These are phyloP conservation scores for Ornithoptera alexandrae DNA, from an alignment of 2,888 invertebrate genomes.

Conservation along the genomic window DNA sequence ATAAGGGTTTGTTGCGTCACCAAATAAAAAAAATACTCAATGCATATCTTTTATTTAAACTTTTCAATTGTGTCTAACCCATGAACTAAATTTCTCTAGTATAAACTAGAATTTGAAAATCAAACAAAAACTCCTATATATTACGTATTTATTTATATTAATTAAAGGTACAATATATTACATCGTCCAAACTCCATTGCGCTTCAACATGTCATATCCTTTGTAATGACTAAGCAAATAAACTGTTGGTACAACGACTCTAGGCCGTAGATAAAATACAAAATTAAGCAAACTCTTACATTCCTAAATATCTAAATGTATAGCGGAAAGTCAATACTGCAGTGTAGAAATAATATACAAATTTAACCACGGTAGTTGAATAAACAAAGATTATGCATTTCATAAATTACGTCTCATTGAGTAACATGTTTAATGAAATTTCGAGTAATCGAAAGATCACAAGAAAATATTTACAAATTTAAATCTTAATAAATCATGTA, in stretches of 20 bases:
- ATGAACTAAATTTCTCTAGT: too few relatives aligned
- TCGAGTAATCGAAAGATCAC: constrained; percentile 55
- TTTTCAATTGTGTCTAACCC: background rate
- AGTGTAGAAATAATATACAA: constrained; percentile 67
- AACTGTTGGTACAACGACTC: constrained; percentile 69
- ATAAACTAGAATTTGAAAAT: constrained; percentile 6
- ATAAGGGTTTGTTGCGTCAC: constrained; percentile 61
- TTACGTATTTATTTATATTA: constrained; percentile 79
- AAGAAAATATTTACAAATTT: constrained; percentile 63
- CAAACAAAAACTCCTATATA: constrained; percentile 58
- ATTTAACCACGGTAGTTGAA: constrained; percentile 61
- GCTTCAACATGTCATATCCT: constrained; percentile 69
- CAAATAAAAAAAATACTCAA: constrained; percentile 67
- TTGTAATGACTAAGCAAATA: constrained; percentile 73
- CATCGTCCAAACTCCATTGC: constrained; percentile 70
- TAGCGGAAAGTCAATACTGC: constrained; percentile 75
- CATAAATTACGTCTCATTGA: constrained; percentile 45
- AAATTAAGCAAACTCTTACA: constrained; percentile 74
- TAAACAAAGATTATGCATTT: constrained; percentile 71
- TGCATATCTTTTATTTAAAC: constrained; percentile 36
- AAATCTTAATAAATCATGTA: constrained; percentile 33
- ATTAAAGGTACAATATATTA: constrained; percentile 80
- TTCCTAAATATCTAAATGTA: constrained; percentile 64
- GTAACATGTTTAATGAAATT: constrained; percentile 40
- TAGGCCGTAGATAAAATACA: constrained; percentile 70